Percentiles rank a stretch among this genome's conserved stretches.
Evolutionary conservation across 2,113 vertebrate species (phyloP).

Genomic region (Castor canadensis): DNA sequence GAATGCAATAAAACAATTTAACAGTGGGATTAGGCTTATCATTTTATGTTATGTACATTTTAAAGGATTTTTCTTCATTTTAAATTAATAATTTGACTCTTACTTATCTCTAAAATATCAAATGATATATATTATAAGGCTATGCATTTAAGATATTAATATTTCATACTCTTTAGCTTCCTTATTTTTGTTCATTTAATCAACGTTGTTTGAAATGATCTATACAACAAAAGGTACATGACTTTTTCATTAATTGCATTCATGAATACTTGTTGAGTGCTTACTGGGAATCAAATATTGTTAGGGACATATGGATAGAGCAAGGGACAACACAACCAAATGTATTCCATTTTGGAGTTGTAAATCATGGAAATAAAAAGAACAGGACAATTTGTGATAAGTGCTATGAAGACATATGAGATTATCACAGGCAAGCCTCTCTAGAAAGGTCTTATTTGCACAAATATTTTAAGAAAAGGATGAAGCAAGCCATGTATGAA

Average conservation of each 20-base stretch:
- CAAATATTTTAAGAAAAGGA: background rate
- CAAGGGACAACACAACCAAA: background rate
- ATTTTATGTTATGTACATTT: background rate
- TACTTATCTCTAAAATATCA: background rate
- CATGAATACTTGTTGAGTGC: background rate
- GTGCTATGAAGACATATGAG: background rate
- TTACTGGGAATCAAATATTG: background rate
- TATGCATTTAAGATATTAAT: background rate
- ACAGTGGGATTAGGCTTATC: slow-evolving; percentile 22
- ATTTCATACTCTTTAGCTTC: background rate
- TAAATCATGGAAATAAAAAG: background rate
- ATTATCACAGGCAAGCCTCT: background rate
- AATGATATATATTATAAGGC: background rate
- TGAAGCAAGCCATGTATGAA: background rate
- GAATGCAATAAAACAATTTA: slow-evolving; percentile 74
- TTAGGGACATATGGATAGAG: background rate
- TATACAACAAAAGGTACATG: background rate
- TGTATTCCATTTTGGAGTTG: background rate
- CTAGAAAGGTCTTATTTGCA: background rate
- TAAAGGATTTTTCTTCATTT: background rate
- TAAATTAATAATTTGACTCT: background rate
- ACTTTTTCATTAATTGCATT: background rate
- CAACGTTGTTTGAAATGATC: background rate
- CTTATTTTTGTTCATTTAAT: background rate
- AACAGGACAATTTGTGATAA: background rate